phyloP scores from a whole-genome alignment of 2,113 vertebrate genomes.

The Poeciliopsis prolifica region DNA sequence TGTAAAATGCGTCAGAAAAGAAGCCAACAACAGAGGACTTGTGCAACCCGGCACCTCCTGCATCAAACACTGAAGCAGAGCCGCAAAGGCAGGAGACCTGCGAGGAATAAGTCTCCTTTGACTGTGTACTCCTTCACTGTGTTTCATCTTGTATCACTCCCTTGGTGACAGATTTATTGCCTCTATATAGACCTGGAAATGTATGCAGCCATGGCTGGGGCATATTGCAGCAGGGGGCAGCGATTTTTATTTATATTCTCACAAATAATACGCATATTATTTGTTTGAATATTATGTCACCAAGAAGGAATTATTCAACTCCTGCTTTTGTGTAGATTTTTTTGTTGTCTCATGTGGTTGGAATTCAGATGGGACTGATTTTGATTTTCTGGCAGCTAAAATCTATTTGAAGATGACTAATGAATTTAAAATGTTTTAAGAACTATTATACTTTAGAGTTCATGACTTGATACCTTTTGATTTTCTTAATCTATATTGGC shows the following conservation, averaged over 20 bases:
- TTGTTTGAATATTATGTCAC: background rate
- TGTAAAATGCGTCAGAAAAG: slow-evolving; percentile 20
- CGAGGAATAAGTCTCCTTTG: slow-evolving; percentile 40
- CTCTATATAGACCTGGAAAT: slow-evolving; percentile 15
- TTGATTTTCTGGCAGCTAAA: background rate
- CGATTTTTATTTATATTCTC: slow-evolving; percentile 35
- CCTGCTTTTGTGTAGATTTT: background rate
- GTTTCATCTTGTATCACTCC: slow-evolving; percentile 30
- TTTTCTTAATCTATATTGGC: background rate
- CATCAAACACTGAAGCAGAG: slow-evolving; percentile 45
- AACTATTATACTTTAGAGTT: background rate
- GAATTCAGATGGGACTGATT: slow-evolving; percentile 23
- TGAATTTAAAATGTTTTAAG: slow-evolving; percentile 6
- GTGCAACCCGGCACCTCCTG: slow-evolving; percentile 23
- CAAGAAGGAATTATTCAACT: slow-evolving; percentile 19
- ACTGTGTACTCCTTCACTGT: slow-evolving; percentile 38
- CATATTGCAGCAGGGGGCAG: slow-evolving; percentile 10
- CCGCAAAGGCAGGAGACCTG: slow-evolving; percentile 22
- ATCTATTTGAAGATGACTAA: slow-evolving; percentile 4
- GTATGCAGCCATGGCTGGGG: slow-evolving; percentile 14
- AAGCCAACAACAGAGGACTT: slow-evolving; percentile 6
- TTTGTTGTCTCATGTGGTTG: background rate
- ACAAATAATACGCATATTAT: slow-evolving; percentile 2
- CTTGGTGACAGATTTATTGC: slow-evolving; percentile 33
- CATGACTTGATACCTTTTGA: background rate